These are phyloP conservation scores for Bombylius major DNA, from an alignment of 2,888 invertebrate genomes.

Conservation along the genomic window DNA sequence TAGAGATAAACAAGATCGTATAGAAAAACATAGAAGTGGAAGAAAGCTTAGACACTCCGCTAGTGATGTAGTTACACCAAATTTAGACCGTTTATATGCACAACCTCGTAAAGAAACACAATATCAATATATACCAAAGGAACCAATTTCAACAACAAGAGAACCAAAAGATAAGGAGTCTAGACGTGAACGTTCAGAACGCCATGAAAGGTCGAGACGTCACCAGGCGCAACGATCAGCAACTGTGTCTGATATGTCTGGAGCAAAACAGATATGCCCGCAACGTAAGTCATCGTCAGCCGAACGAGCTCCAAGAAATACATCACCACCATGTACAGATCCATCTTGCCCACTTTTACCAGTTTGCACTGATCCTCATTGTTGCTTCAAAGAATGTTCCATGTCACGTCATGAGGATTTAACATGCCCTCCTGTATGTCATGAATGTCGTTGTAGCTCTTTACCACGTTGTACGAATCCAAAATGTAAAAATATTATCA, in stretches of 20 bases:
- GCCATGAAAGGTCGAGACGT: conserved; percentile 34
- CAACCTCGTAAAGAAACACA: conserved; percentile 29
- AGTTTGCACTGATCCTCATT: conserved; percentile 36
- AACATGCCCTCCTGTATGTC: conserved; percentile 27
- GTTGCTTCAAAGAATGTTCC: conserved; percentile 31
- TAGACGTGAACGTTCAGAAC: conserved; percentile 32
- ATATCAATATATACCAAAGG: conserved; percentile 34
- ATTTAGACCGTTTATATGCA: conserved; percentile 29
- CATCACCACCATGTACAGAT: conserved; percentile 34
- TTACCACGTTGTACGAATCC: conserved; percentile 32
- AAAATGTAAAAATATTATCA: conserved; percentile 35
- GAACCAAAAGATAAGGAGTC: conserved; percentile 18
- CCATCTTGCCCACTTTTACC: conserved; percentile 34
- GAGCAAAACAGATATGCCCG: conserved; percentile 22
- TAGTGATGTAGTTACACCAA: conserved; percentile 31
- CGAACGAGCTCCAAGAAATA: conserved; percentile 31
- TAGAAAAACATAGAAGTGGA: conserved; percentile 18
- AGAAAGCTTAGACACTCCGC: conserved; percentile 32
- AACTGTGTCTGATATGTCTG: conserved; percentile 35
- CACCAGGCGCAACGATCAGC: conserved; percentile 37
- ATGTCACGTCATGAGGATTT: conserved; percentile 14
- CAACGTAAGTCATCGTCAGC: conserved; percentile 33
- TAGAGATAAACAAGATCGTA: conserved; percentile 11
- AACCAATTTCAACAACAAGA: conserved; percentile 13
- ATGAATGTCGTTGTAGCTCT: conserved; percentile 33